These are phyloP conservation scores for Corynorhinus townsendii DNA, from an alignment of 2,113 vertebrate genomes.

Conservation along the genomic window DNA sequence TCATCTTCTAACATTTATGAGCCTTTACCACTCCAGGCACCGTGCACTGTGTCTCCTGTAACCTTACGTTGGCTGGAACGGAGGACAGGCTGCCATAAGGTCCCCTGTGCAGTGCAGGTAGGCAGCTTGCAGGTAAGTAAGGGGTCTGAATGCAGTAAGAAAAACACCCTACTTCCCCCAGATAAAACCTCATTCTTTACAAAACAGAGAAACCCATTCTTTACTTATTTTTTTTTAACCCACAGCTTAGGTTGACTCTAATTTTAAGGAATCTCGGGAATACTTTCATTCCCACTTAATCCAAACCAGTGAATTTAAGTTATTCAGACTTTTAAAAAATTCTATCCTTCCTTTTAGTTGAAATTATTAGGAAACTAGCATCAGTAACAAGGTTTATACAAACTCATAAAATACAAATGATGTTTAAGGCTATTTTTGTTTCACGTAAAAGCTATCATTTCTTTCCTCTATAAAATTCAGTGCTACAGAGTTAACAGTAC, in stretches of 20 bases:
- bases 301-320: background rate
- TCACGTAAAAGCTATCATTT: conserved; percentile 12
- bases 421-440: conserved; percentile 41
- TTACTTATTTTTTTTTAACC: background rate
- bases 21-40: background rate
- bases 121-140: background rate
- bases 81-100: rapidly evolving
- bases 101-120: background rate
- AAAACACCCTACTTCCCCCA: background rate
- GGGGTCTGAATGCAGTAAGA: background rate
- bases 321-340: background rate
- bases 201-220: background rate
- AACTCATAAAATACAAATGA: conserved; percentile 30
- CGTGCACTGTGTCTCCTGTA: background rate
- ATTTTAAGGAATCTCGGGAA: background rate
- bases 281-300: background rate
- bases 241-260: background rate
- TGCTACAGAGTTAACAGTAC: background rate
- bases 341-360: conserved; percentile 17
- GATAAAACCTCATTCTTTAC: background rate
- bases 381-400: conserved; percentile 20
- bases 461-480: conserved; percentile 18
- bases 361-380: conserved; percentile 4
- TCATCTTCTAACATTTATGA: background rate
- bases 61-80: background rate